Conservation (phyloP, 2,888 invertebrate species). For the Lithophane socia region DNA sequence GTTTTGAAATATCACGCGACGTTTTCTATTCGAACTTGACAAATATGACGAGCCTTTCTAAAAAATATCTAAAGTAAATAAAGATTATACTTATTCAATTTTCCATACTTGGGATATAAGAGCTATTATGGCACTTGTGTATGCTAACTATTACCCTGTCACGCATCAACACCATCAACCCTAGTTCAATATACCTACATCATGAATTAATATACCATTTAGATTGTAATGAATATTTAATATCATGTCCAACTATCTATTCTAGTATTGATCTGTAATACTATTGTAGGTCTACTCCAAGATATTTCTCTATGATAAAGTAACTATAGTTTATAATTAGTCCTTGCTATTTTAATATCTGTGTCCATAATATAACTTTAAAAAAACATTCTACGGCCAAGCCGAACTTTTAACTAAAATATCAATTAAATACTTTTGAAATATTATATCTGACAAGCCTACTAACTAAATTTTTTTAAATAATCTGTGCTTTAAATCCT, state of each 20-base stretch:
- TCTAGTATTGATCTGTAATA: constrained; percentile 20
- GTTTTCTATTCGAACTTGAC: constrained; percentile 6
- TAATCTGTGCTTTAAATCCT: not conserved
- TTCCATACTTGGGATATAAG: not conserved
- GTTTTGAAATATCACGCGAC: constrained; percentile 24
- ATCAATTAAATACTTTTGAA: not conserved
- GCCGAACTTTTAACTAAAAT: not conserved
- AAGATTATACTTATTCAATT: not conserved
- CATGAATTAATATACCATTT: constrained; percentile 26
- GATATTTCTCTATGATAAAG: not conserved
- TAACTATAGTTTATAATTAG: not conserved
- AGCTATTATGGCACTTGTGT: constrained; percentile 3
- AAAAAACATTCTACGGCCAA: not conserved
- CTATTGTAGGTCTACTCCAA: not conserved
- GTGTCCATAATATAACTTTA: not conserved
- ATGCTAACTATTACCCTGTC: constrained; percentile 13
- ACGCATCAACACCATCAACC: not conserved
- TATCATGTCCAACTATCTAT: not conserved
- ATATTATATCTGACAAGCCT: too few species aligned
- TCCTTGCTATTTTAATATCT: not conserved
- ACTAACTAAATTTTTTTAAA: not conserved
- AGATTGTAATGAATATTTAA: constrained; percentile 16
- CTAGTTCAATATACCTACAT: constrained; percentile 34
- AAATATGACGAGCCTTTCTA: not conserved
- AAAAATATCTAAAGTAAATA: constrained; percentile 22